Conservation (phyloP, 2,113 vertebrate species). For the Rhineura floridana region DNA sequence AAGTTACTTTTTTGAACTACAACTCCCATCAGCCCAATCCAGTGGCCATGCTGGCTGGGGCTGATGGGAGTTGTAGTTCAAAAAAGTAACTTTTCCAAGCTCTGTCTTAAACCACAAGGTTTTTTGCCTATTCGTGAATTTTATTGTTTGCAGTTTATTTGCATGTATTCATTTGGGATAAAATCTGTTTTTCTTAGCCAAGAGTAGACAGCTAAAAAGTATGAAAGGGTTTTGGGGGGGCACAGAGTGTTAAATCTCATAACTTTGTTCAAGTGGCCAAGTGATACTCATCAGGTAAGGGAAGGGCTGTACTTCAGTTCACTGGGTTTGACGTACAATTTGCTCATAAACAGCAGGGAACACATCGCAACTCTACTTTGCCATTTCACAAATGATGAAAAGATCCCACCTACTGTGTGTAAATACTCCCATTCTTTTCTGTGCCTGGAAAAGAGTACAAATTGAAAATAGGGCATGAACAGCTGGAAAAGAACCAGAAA, state of each 20-base stretch:
- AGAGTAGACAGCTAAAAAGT: background rate
- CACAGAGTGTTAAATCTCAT: too few relatives aligned
- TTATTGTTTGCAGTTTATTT: background rate
- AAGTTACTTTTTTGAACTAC: too few relatives aligned
- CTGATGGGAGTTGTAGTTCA: too few relatives aligned
- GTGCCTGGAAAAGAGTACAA: constrained; percentile 39
- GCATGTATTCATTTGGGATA: background rate
- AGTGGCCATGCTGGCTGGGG: too few relatives aligned
- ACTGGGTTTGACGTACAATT: constrained; percentile 54
- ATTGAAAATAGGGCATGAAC: constrained; percentile 60
- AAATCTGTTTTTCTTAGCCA: background rate
- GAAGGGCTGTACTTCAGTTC: constrained; percentile 54
- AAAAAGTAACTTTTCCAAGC: too few relatives aligned
- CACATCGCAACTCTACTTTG: constrained; percentile 40
- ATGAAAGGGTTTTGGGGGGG: background rate
- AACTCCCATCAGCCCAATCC: too few relatives aligned
- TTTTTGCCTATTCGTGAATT: too few relatives aligned
- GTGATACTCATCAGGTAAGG: constrained; percentile 30
- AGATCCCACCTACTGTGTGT: constrained; percentile 57
- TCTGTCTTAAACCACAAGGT: too few relatives aligned
- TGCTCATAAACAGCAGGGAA: constrained; percentile 61
- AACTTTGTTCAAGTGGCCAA: constrained; percentile 28
- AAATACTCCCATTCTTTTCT: constrained; percentile 62
- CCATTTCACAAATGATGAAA: constrained; percentile 59
- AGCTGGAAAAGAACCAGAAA: constrained; percentile 38